Evolutionary conservation across 35 echinoderm and acorn worm genomes (phyloP), one percentile per base, ranked within the genome.

Genomic region (Apostichopus californicus): DNA sequence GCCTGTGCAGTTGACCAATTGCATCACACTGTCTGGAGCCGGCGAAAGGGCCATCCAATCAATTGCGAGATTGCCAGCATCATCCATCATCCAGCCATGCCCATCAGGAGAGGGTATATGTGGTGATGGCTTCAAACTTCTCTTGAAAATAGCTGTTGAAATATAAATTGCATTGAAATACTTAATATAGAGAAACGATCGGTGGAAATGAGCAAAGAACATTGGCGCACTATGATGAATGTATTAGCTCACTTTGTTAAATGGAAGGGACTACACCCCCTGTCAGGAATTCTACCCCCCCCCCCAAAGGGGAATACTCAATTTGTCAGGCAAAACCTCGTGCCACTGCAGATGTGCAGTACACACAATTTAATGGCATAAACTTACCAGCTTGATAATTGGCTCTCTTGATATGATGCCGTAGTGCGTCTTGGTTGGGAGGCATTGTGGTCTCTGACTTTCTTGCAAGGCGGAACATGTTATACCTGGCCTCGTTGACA

Each of bases 391-490:
- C 87, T 83, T 96, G 91, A 60, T 77, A 91, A 66, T 91, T 90
- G 23, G 91, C 94, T 79, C 24, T 25, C 24, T 25, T 25, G 57
- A 80, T 94, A 63, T 96, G 95, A 78, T 94, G 88, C 20, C 5
- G 57, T 15, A 94, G 85, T 12, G 93, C 73, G 84, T 96, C 95
- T n/a, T 89, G 26, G 71, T 96, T 96, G 34, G 93, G 90, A 25
- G 95, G 95, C 81, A 96, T 87, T 5, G 73, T 59, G 12, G 84
- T 90, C 81, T 96, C 93, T 55, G 81, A 17, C 46, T 73, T 81
- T 17, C 12, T 87, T 23, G 80, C 80, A 5, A 91, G 81, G 7
- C 55, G 21, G 81, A 96, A 94, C 92, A 96, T 91, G 72, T 91
- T 28, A 1, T 28, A 94, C 83, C 95, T 73, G 22, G 89, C 92